Percentiles rank a stretch among this genome's conserved stretches.
Evolutionary conservation across 2,797 vertebrate genomes (phyloP).

Genomic region (Pteronotus mesoamericanus): DNA sequence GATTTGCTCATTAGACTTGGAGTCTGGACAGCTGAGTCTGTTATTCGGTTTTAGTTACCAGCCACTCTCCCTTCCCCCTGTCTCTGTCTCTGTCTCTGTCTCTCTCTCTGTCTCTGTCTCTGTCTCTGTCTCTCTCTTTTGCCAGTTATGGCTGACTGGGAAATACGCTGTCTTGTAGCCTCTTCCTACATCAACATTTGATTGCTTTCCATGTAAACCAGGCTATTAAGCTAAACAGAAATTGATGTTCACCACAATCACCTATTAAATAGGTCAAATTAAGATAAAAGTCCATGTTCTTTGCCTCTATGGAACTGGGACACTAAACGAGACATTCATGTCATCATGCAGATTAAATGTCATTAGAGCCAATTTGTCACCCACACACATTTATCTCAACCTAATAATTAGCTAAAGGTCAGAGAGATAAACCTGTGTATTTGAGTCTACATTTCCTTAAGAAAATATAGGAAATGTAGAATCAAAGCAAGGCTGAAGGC

Average conservation of each 20-base stretch:
- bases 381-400: slow-evolving; percentile 80
- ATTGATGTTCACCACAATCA: slow-evolving; percentile 80
- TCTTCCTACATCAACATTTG: slow-evolving; percentile 79
- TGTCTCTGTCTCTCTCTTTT: slow-evolving; percentile 5
- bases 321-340: slow-evolving; percentile 79
- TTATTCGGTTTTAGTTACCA: neutral
- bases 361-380: slow-evolving; percentile 84
- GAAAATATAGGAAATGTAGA: slow-evolving; percentile 51
- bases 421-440: slow-evolving; percentile 77
- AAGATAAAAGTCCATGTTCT: slow-evolving; percentile 79
- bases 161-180: slow-evolving; percentile 51
- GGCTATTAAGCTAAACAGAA: slow-evolving; percentile 82
- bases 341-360: slow-evolving; percentile 81
- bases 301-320: slow-evolving; percentile 72
- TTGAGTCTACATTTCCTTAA: slow-evolving; percentile 69
- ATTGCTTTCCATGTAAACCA: slow-evolving; percentile 80
- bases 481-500: slow-evolving; percentile 39
- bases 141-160: neutral
- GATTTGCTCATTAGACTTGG: neutral
- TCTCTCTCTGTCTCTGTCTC: too few species aligned
- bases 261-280: slow-evolving; percentile 83
- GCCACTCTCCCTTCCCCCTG: neutral
- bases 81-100: too few species aligned
- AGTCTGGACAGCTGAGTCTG: neutral
- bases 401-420: slow-evolving; percentile 83